These are phyloP conservation scores for Perca schrenkii DNA, from an alignment of 2,113 vertebrate species.

Conservation along the genomic window DNA sequence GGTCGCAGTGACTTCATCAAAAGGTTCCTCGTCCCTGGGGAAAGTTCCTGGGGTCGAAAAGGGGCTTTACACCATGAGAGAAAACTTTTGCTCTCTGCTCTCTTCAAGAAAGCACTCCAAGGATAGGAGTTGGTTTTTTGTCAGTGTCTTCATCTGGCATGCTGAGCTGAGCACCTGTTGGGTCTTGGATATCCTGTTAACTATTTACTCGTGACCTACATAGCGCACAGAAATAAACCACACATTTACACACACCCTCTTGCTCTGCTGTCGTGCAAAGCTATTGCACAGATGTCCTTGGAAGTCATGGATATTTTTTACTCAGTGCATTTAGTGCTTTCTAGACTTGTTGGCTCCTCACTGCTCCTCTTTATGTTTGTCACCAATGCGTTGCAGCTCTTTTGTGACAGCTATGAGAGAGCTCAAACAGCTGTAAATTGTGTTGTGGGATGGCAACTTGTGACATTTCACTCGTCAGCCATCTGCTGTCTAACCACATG, in stretches of 20 bases:
- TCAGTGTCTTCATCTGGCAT: slow-evolving; percentile 12
- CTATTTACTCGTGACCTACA: slow-evolving; percentile 74
- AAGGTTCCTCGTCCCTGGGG: too few species aligned
- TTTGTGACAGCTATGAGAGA: background rate
- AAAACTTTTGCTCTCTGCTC: background rate
- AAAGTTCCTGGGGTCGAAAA: too few species aligned
- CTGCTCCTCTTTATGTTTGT: background rate
- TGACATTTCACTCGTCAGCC: slow-evolving; percentile 44
- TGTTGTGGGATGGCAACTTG: slow-evolving; percentile 45
- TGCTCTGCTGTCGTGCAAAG: slow-evolving; percentile 20
- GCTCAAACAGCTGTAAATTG: slow-evolving; percentile 34
- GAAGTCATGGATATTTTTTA: background rate
- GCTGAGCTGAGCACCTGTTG: slow-evolving; percentile 57
- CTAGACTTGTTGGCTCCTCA: background rate
- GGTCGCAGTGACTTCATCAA: too few species aligned
- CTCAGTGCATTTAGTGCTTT: background rate
- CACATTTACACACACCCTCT: background rate
- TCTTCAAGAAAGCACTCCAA: slow-evolving; percentile 8
- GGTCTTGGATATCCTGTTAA: slow-evolving; percentile 55
- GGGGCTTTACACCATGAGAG: background rate
- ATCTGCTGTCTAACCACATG: slow-evolving; percentile 31
- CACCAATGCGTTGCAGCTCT: background rate
- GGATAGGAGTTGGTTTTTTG: background rate
- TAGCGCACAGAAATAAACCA: slow-evolving; percentile 64
- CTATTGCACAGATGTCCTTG: background rate